Evolutionary conservation across 2,113 vertebrate genomes (phyloP), one percentile per base, ranked within the genome.

Genomic region (Heterotilapia buettikoferi): DNA sequence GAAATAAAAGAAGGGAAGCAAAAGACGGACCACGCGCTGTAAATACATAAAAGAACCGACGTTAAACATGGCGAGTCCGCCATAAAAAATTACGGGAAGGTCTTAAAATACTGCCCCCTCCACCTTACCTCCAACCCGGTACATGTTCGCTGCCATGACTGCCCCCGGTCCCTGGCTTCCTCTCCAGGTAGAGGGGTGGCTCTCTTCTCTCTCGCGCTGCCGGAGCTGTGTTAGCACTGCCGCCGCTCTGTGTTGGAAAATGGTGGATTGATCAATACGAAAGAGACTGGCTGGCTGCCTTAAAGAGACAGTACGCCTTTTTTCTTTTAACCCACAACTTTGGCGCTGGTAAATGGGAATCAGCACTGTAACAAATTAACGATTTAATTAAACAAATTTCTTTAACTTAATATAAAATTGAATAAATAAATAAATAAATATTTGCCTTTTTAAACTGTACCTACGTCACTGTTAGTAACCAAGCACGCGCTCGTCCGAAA

Each of bases 111-210:
- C 59, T 63, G 36, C 40, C 82, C 68, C 86, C 78, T 57, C n/a
- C 36, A 19, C 21, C 95, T 96, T 97, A 97, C 97, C 97, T 97
- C 97, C 97, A 92, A 97, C 97, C 96, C 97, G 97, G 97, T 97
- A 97, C 97, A 97, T 97, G 93, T 97, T 97, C 63, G 97, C 97
- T 96, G 97, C 97, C 97, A 97, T 97, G 94, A 57, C 97, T 97
- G 95, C 94, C 96, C 94, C 95, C 87, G 93, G 93, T 96, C 92
- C 94, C 96, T 94, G 96, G 96, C 94, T 94, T 95, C 93, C 95
- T 95, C 94, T 97, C 96, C 97, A 95, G 96, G 97, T 96, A 92
- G 89, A 93, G 95, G 96, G 95, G 90, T 94, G 94, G 95, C 94
- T 94, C 90, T 90, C 84, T 89, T 93, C 89, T 90, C 83, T 80